Percentiles rank a stretch among this genome's conserved stretches.
Conservation (phyloP, 2,113 vertebrate genomes). For the Eptesicus fuscus region DNA sequence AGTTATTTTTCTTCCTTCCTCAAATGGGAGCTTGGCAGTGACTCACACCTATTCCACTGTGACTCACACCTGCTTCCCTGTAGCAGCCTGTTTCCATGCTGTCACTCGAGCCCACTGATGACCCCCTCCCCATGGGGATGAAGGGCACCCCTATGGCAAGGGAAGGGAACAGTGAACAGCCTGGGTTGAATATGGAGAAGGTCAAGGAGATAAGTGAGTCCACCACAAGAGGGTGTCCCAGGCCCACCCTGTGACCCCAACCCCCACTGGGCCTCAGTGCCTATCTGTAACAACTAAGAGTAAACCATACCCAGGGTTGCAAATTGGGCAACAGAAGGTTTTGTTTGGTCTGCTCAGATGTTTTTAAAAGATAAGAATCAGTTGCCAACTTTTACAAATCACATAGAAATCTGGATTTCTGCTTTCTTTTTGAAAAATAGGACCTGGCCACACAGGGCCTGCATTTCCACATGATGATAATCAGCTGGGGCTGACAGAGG, state of each 20-base stretch:
- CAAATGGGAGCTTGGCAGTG: not conserved
- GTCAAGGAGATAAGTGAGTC: not conserved
- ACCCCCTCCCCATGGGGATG: not conserved
- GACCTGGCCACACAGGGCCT: not conserved
- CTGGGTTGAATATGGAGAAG: not conserved
- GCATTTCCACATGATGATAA: not conserved
- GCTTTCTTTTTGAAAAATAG: not conserved
- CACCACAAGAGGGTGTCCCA: not conserved
- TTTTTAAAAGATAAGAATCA: not conserved
- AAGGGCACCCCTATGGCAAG: not conserved
- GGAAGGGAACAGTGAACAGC: not conserved
- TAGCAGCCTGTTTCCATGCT: not conserved
- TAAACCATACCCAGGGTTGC: not conserved
- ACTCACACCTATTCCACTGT: constrained; percentile 45
- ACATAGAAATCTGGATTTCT: not conserved
- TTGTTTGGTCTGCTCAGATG: not conserved
- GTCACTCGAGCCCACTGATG: not conserved
- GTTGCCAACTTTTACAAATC: constrained; percentile 22
- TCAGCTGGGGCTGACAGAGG: too few species aligned
- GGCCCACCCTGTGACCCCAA: not conserved
- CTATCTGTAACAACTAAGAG: not conserved
- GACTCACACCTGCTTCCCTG: constrained; percentile 33
- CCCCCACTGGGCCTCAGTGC: too few species aligned
- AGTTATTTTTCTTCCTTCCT: constrained; percentile 42
- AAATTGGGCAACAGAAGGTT: not conserved